Base-by-base conservation (phyloP, 2,888 invertebrate species). In the Rhagium mordax region DNA sequence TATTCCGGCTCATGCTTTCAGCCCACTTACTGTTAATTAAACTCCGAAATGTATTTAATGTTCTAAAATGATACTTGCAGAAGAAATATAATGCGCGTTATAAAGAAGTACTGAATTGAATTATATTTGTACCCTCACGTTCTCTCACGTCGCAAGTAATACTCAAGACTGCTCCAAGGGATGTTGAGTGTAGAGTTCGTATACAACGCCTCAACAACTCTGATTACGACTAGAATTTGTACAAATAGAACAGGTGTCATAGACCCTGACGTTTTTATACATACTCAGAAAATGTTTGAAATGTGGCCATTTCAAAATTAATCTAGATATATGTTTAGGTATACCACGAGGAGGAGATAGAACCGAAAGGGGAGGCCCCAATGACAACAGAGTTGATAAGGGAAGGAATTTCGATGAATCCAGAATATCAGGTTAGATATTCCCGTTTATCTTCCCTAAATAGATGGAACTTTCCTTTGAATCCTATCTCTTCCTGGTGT, bases 401-500 rank as follows among this genome's bases (percentile, higher is more conserved):
- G 94, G 93, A 60, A 82, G 81, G 77, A 82, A 81, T 79, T 81
- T 81, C 69, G 84, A 82, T 70, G 83, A 83, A 72, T 70, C 78
- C 69, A 78, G 76, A 74, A 79, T 82, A 74, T 59, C 83, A 83
- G 84, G 85, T 85, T 79, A 84, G 78, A 74, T 57, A 57, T 75
- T 77, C 67, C 71, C 71, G n/a, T 51, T 66, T n/a, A n/a, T n/a
- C 69, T 70, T 75, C 48, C 60, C 68, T 71, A 68, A 41, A 18
- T 8, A 15, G 27, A n/a, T n/a, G 21, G 3, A 21, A 27, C 53
- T 65, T 67, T 59, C 68, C 71, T 72, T 72, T 78, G 71, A 74
- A 75, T 74, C 74, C 67, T 75, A 73, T 74, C 70, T 70, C 72
- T 74, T 68, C 68, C 70, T 69, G 62, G 61, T 27, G 24, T 29